Evolutionary conservation across 2,113 vertebrate species (phyloP), one percentile per base, ranked within the genome.

Genomic region (Spea bombifrons): DNA sequence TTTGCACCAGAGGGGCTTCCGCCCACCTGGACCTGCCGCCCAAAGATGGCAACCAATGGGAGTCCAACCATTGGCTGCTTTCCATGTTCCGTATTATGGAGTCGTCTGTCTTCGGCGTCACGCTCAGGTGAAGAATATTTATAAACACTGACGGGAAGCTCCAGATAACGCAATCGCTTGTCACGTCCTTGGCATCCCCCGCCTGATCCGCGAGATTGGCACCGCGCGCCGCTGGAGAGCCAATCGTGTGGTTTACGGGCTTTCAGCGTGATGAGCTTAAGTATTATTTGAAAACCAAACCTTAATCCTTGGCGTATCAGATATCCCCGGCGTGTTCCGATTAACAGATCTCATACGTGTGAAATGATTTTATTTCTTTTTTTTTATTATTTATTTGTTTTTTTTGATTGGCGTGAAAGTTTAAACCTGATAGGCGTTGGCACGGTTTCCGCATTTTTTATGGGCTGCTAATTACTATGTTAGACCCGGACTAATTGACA

Each of bases 61-160:
- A 30, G 30, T 30, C 30, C 30, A 30, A 30, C 30, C 30, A 30
- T 30, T 30, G 30, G 1, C 30, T 30, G 30, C 30, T 30, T 30
- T 30, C 30, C 30, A 30, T 30, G 1, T 30, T 30, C 30, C 30
- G 30, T 30, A 30, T 30, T 30, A 30, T 30, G 30, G 17, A 5
- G 66, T 75, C 55, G 66, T 76, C 50, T 67, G 13, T 77, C 44
- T 64, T 67, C 66, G 80, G 64, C 45, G 46, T 13, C 1, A 65
- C 15, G 8, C 15, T 61, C 84, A 66, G 57, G 44, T n/a, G 0
- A 79, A 67, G 75, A 73, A 63, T n/a, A 30, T 49, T 66, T 76
- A 48, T 48, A 81, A 83, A 86, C 66, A 82, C 44, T 81, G 52
- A 69, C 74, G 67, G n/a, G 71, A 73, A 85, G 83, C 57, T 1